These are phyloP conservation scores for Xenentodon cancila DNA, from an alignment of 2,797 vertebrate genomes.

Conservation along the genomic window DNA sequence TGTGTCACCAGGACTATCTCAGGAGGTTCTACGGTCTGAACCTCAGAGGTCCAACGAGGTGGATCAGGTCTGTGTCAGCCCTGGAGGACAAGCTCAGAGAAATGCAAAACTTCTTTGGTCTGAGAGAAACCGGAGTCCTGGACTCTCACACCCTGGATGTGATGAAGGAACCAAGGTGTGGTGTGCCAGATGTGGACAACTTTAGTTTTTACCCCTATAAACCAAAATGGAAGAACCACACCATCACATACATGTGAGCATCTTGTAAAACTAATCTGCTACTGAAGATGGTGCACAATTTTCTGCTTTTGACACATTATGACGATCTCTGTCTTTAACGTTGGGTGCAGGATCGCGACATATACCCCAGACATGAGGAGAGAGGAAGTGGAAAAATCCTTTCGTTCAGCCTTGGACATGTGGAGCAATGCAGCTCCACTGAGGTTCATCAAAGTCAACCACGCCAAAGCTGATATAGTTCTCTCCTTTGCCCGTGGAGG, in stretches of 20 bases:
- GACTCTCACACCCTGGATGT: slow-evolving; percentile 75
- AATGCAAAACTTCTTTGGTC: slow-evolving; percentile 87
- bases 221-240: slow-evolving; percentile 82
- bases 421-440: slow-evolving; percentile 85
- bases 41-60: slow-evolving; percentile 12
- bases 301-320: too few species aligned
- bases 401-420: slow-evolving; percentile 79
- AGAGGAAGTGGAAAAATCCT: slow-evolving; percentile 76
- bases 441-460: slow-evolving; percentile 79
- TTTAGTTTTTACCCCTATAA: slow-evolving; percentile 71
- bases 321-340: too few species aligned
- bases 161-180: slow-evolving; percentile 86
- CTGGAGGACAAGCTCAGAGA: slow-evolving; percentile 78
- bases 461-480: slow-evolving; percentile 84
- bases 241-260: slow-evolving; percentile 87
- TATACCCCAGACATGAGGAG: slow-evolving; percentile 83
- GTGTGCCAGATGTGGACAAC: slow-evolving; percentile 81
- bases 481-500: slow-evolving; percentile 85
- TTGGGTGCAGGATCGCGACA: slow-evolving; percentile 79
- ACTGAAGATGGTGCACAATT: background rate
- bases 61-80: slow-evolving; percentile 22
- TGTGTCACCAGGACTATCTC: slow-evolving; percentile 61
- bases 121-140: slow-evolving; percentile 80
- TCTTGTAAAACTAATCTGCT: background rate
- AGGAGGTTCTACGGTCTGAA: slow-evolving; percentile 64